Percentiles rank a stretch among this genome's conserved stretches.
These are phyloP conservation scores for Aporrectodea caliginosa DNA, from an alignment of 1,140 invertebrate species.

Conservation along the genomic window DNA sequence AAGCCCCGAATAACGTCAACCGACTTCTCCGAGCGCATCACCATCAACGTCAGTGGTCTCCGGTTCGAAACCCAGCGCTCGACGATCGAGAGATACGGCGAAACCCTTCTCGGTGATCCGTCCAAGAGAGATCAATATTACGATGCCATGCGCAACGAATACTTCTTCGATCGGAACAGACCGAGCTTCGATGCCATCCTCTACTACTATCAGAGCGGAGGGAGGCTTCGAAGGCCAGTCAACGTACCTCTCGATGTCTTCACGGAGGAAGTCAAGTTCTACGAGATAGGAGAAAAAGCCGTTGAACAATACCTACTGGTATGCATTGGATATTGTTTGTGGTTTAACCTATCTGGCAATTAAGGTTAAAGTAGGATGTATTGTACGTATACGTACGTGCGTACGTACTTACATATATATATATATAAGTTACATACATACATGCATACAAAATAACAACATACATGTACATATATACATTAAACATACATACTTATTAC, in stretches of 20 bases:
- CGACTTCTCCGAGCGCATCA: conserved; percentile 87
- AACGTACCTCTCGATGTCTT: conserved; percentile 82
- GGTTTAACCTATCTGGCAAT: too few relatives aligned
- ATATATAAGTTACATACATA: too few relatives aligned
- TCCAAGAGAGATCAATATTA: conserved; percentile 77
- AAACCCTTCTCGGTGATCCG: conserved; percentile 93
- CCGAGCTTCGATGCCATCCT: too few relatives aligned
- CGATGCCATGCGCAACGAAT: conserved; percentile 94
- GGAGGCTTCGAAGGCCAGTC: conserved; percentile 88
- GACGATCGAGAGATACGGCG: conserved; percentile 69
- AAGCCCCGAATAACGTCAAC: too few relatives aligned
- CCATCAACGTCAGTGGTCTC: conserved; percentile 95
- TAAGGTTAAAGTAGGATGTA: too few relatives aligned
- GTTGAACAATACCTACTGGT: conserved; percentile 36
- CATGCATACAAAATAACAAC: too few relatives aligned
- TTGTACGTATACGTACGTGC: too few relatives aligned
- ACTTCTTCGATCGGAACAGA: conserved; percentile 98
- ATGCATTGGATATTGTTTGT: too few relatives aligned
- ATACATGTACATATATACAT: too few relatives aligned
- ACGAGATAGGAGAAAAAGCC: conserved; percentile 46
- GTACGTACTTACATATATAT: too few relatives aligned
- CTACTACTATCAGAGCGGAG: conserved; percentile 99
- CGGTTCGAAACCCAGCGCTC: conserved; percentile 96
- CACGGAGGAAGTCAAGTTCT: conserved; percentile 51
- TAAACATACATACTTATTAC: too few relatives aligned